Evolutionary conservation across 2,888 invertebrate species (phyloP).

Genomic region (Limulus polyphemus): DNA sequence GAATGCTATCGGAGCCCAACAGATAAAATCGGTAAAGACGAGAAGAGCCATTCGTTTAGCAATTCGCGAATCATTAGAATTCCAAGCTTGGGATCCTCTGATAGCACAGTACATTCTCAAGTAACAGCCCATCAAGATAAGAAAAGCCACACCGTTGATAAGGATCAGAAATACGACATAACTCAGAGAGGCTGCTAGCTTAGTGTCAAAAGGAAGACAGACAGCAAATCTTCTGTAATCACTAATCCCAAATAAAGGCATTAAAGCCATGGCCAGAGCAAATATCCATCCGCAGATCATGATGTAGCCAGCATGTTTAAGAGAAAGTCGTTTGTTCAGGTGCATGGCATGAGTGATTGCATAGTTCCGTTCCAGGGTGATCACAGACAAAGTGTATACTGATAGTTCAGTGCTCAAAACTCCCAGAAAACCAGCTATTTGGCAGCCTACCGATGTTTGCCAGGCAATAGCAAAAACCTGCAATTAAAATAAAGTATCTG

Average conservation of each 20-base stretch:
- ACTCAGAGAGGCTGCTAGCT: conserved; percentile 58
- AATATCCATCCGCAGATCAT: conserved; percentile 90
- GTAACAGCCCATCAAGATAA: conserved; percentile 90
- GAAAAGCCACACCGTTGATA: conserved; percentile 84
- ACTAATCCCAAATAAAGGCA: conserved; percentile 81
- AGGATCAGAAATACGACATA: conserved; percentile 84
- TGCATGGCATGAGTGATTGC: conserved; percentile 97
- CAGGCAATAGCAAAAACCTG: conserved; percentile 84
- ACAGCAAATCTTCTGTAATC: conserved; percentile 94
- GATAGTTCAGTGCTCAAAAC: conserved; percentile 86
- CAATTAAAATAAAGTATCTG: not conserved
- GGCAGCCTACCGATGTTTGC: conserved; percentile 90
- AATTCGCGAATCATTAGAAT: conserved; percentile 89
- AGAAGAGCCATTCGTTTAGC: conserved; percentile 92
- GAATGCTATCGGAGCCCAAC: conserved; percentile 97
- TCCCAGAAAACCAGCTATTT: conserved; percentile 85
- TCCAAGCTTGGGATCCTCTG: conserved; percentile 72
- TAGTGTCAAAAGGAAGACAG: conserved; percentile 88
- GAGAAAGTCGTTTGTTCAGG: conserved; percentile 75
- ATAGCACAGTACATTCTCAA: conserved; percentile 96
- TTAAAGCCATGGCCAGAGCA: conserved; percentile 66
- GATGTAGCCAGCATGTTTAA: conserved; percentile 79
- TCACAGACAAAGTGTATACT: conserved; percentile 90
- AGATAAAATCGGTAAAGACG: conserved; percentile 92
- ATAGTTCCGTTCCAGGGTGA: conserved; percentile 88